Conservation (phyloP, 2,888 invertebrate genomes). For the Oscheius sp. region DNA sequence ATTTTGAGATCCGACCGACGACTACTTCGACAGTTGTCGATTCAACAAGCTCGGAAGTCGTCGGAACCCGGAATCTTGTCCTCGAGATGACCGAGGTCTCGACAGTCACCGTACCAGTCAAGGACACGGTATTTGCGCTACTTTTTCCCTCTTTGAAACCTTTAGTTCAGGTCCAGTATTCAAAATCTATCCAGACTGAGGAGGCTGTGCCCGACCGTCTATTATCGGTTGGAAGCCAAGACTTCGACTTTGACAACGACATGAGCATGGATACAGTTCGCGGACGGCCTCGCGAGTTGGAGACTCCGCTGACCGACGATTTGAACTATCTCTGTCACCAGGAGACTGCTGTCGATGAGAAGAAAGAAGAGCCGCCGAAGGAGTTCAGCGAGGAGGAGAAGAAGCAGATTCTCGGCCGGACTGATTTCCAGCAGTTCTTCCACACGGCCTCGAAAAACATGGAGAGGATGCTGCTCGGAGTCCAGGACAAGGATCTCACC, state of each 20-base stretch:
- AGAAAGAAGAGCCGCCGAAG: constrained; percentile 45
- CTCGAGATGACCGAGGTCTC: constrained; percentile 45
- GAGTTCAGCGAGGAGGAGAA: constrained; percentile 68
- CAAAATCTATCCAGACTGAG: constrained; percentile 72
- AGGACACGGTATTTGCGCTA: constrained; percentile 44
- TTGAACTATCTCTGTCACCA: constrained; percentile 54
- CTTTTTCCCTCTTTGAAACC: not conserved
- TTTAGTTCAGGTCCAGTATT: constrained; percentile 62
- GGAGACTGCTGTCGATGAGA: constrained; percentile 44
- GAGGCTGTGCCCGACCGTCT: constrained; percentile 66
- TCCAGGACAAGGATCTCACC: constrained; percentile 90
- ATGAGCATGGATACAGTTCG: constrained; percentile 50
- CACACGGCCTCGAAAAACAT: constrained; percentile 89
- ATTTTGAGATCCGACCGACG: not conserved
- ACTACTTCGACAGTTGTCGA: not conserved
- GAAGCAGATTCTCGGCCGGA: constrained; percentile 25
- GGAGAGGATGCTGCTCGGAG: constrained; percentile 84
- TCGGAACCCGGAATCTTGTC: constrained; percentile 10
- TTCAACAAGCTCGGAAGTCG: not conserved
- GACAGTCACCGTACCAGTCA: constrained; percentile 38
- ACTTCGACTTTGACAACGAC: constrained; percentile 71
- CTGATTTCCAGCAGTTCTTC: constrained; percentile 80
- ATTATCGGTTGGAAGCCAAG: constrained; percentile 64
- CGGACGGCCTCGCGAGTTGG: constrained; percentile 53
- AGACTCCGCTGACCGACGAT: constrained; percentile 61